Base-by-base conservation (phyloP, 2,888 invertebrate species). In the Chironomus riparius region DNA sequence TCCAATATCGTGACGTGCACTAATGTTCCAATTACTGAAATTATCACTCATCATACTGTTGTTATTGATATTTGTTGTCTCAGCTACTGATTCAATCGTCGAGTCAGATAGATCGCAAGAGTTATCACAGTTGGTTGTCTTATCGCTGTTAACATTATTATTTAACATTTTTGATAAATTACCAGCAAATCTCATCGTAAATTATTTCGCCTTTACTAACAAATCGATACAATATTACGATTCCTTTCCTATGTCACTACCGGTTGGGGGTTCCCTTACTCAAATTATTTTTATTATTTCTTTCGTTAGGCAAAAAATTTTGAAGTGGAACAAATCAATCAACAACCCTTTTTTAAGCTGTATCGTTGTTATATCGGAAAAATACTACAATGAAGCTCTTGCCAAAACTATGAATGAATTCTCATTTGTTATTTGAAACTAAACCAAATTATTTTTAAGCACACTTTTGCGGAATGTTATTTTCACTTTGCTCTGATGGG, bases 11-110 rank as follows among this genome's bases (percentile, higher is more conserved):
- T 56, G 56, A 56, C 28, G 72, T 38, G 48, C 28, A 38, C 15
- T 72, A n/a, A 72, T 72, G 38, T 21, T 72, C 72, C 72, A 72
- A 62, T 50, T 65, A 24, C 21, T 72, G 38, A 72, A 72, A 38
- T 38, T 62, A 12, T 72, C 72, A 38, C 62, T 72, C 72, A 62
- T 62, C 15, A 62, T 61, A 15, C 28, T 62, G 61, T 38, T 28
- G 38, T 28, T 18, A 24, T 70, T 70, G 38, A 62, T 72, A 47
- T 72, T 72, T 15, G 38, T 38, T 38, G 62, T 61, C 15, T 72
- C 72, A 28, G 15, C 13, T 12, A 61, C 15, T 13, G 72, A 72
- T 13, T 72, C 62, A 22, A 24, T 24, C 7, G 13, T 18, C 13
- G 71, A 50, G 56, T 72, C 72, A 3, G 72, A 72, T n/a, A 72